Conservation (phyloP, 2,113 vertebrate species). For the Cyprinodon brontotheroides region DNA sequence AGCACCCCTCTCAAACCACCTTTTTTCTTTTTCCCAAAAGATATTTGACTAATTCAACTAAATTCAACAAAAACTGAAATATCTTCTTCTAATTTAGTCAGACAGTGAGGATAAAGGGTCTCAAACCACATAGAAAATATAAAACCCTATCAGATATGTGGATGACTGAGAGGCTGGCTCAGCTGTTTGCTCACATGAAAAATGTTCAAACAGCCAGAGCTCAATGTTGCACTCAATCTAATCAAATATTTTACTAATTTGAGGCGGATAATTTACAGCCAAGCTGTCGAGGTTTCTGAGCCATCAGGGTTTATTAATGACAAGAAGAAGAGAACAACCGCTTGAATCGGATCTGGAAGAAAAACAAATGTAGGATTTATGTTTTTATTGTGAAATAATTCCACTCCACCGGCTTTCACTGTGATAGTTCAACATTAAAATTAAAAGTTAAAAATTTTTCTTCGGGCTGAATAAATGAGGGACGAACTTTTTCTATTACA, state of each 20-base stretch:
- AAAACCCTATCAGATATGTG: not conserved
- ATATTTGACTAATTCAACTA: no score
- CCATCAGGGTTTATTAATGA: constrained; percentile 45
- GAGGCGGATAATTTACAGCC: constrained; percentile 17
- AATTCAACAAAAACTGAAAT: not conserved
- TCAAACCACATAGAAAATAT: not conserved
- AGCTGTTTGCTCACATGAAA: not conserved
- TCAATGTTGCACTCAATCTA: constrained; percentile 3
- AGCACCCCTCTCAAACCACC: no score
- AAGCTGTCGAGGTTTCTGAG: constrained; percentile 25
- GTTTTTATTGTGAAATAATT: constrained; percentile 10
- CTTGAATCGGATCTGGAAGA: constrained; percentile 37
- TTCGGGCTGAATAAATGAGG: constrained; percentile 21
- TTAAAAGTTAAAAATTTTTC: constrained; percentile 9
- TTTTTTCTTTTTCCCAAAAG: no score
- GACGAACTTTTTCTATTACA: constrained; percentile 20
- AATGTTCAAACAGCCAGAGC: constrained; percentile 14
- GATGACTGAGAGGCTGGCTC: constrained; percentile 11
- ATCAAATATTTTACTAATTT: constrained; percentile 22
- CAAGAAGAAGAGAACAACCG: constrained; percentile 43
- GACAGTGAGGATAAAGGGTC: no score
- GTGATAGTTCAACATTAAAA: not conserved
- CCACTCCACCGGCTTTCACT: not conserved
- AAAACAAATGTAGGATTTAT: constrained; percentile 31
- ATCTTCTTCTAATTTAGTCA: not conserved